These are phyloP conservation scores for Apis cerana DNA, from an alignment of 1,140 invertebrate species.

Conservation along the genomic window DNA sequence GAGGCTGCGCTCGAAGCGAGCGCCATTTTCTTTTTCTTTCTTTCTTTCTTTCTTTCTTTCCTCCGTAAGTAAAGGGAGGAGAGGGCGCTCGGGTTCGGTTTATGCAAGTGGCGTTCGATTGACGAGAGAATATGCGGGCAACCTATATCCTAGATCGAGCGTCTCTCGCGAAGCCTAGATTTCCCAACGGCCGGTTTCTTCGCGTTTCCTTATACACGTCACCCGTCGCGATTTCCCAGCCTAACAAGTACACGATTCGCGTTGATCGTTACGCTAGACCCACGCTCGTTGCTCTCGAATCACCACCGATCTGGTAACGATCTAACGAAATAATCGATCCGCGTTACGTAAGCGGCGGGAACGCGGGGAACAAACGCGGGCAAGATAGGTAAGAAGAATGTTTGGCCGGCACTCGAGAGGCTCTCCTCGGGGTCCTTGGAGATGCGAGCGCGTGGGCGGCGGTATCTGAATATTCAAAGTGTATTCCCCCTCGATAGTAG, in stretches of 20 bases:
- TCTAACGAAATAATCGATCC: neutral
- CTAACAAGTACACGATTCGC: constrained; percentile 17
- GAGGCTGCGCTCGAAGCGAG: constrained; percentile 1
- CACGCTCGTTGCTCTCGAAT: constrained; percentile 12
- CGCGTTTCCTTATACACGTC: constrained; percentile 35
- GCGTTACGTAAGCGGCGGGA: neutral
- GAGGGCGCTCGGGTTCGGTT: constrained; percentile 7
- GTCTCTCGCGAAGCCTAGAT: constrained; percentile 22
- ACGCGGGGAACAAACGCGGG: no score
- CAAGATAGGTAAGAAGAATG: no score
- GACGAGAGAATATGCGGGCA: constrained; percentile 33
- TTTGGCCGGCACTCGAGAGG: no score
- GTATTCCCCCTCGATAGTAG: constrained; percentile 43
- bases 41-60: neutral
- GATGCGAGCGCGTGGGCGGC: constrained; percentile 67
- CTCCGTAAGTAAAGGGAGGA: no score
- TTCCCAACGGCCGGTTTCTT: constrained; percentile 17
- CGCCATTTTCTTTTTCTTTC: neutral
- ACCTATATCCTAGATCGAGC: constrained; percentile 27
- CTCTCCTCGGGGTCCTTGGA: constrained; percentile 44
- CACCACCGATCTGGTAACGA: neutral
- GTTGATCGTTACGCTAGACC: constrained; percentile 4
- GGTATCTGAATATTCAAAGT: constrained; percentile 75
- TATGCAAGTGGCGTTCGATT: neutral
- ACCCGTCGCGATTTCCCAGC: constrained; percentile 14